Evolutionary conservation across 2,113 vertebrate species (phyloP).

Genomic region (Tragelaphus strepsiceros): DNA sequence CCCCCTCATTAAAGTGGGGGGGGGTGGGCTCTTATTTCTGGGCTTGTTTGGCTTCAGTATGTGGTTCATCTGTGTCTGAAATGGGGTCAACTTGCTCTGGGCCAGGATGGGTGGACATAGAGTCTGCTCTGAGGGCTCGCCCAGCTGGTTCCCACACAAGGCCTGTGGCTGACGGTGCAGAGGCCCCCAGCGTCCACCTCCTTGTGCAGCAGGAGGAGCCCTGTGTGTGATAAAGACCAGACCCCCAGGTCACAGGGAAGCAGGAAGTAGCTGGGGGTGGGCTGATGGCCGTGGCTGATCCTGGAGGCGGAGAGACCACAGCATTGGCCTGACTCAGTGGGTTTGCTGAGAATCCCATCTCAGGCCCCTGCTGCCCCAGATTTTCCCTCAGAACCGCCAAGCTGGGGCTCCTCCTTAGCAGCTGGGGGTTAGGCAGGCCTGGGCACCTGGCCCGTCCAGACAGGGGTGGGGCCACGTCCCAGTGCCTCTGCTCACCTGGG

Average conservation of each 20-base stretch:
- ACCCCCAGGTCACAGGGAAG: background rate
- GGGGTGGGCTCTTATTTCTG: background rate
- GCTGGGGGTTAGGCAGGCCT: background rate
- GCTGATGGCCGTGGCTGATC: background rate
- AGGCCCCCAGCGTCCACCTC: background rate
- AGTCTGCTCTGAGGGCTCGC: background rate
- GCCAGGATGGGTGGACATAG: background rate
- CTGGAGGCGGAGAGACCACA: background rate
- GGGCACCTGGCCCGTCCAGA: background rate
- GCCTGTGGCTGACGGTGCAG: background rate
- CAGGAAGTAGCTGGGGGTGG: background rate
- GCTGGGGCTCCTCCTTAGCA: background rate
- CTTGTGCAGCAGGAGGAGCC: background rate
- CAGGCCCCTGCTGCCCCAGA: background rate
- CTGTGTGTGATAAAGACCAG: rapidly evolving
- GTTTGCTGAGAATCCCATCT: background rate
- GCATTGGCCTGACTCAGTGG: background rate
- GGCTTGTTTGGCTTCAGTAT: too few relatives aligned
- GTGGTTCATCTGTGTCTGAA: background rate
- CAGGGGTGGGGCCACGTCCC: background rate
- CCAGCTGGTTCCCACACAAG: background rate
- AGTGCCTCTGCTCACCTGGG: background rate
- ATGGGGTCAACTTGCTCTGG: too few relatives aligned
- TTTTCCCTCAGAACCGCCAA: background rate
- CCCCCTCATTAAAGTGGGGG: rapidly evolving